These are phyloP conservation scores for Phalera bucephala DNA, from an alignment of 2,888 invertebrate genomes.

Conservation along the genomic window DNA sequence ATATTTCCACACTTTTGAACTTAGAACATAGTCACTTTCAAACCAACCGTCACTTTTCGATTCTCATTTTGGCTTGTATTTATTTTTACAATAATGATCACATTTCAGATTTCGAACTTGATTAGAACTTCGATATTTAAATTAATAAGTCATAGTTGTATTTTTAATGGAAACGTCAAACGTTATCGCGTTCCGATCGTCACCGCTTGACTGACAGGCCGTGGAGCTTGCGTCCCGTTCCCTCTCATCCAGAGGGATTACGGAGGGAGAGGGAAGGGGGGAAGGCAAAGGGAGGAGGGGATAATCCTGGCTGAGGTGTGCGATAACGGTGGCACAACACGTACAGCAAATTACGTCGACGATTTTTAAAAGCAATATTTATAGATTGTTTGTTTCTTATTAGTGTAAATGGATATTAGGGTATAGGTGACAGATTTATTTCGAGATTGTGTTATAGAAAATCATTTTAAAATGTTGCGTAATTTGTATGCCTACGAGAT, in stretches of 20 bases:
- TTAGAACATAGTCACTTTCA: conserved; percentile 13
- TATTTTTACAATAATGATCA: background rate
- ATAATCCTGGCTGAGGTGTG: conserved; percentile 43
- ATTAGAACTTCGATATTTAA: background rate
- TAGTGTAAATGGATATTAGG: too few relatives aligned
- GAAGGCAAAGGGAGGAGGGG: conserved; percentile 39
- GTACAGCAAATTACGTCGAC: background rate
- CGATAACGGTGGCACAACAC: conserved; percentile 28
- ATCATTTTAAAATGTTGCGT: too few relatives aligned
- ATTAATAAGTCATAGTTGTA: background rate
- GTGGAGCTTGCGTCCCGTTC: conserved; percentile 41
- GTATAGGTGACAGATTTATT: too few relatives aligned
- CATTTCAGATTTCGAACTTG: background rate
- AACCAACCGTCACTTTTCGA: conserved; percentile 15
- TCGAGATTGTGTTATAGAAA: too few relatives aligned
- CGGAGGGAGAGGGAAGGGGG: conserved; percentile 33
- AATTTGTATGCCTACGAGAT: too few relatives aligned
- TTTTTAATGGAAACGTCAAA: conserved; percentile 16
- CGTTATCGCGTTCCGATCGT: conserved; percentile 51
- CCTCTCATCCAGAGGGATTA: conserved; percentile 57
- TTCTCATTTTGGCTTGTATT: conserved; percentile 2
- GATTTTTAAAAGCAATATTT: too few relatives aligned
- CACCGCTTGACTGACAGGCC: conserved; percentile 57
- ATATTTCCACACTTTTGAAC: conserved; percentile 20
- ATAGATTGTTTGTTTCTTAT: too few relatives aligned